Percentiles rank a stretch among this genome's conserved stretches.
Conservation (phyloP, 1,140 invertebrate species). For the Harpegnathos saltator region DNA sequence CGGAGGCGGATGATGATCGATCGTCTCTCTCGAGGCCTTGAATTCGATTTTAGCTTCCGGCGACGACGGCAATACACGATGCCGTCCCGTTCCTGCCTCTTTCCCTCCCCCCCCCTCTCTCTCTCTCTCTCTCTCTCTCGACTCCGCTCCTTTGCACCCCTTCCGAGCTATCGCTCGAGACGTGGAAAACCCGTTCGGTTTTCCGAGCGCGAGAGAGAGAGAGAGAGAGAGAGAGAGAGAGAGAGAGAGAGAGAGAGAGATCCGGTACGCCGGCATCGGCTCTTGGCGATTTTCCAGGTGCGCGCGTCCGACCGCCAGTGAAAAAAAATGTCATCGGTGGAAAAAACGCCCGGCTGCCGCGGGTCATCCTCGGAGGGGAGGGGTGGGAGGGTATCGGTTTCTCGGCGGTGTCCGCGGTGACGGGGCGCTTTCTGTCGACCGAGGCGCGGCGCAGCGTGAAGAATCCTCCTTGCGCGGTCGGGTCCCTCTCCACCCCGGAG, state of each 20-base stretch:
- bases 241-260: neutral
- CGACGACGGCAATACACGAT: slow-evolving; percentile 42
- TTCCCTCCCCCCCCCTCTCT: neutral
- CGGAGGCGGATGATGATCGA: slow-evolving; percentile 65
- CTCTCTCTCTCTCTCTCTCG: neutral
- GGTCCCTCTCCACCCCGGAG: no score
- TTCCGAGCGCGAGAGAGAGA: slow-evolving; percentile 4
- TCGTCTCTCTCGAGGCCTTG: slow-evolving; percentile 68
- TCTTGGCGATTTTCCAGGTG: slow-evolving; percentile 54
- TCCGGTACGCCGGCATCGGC: slow-evolving; percentile 32
- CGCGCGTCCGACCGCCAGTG: slow-evolving; percentile 39
- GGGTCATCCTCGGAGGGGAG: slow-evolving; percentile 21
- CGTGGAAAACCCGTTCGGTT: slow-evolving; percentile 21
- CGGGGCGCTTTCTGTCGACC: neutral
- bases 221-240: neutral
- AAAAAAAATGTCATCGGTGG: slow-evolving; percentile 41
- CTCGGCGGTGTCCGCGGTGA: neutral
- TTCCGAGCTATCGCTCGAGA: no score
- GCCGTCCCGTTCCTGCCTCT: slow-evolving; percentile 36
- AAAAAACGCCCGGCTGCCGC: slow-evolving; percentile 10
- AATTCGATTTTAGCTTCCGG: slow-evolving; percentile 69
- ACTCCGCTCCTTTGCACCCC: neutral
- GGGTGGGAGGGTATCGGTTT: no score
- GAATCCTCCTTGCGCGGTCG: no score
- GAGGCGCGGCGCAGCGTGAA: no score